Percentiles rank a stretch among this genome's conserved stretches.
phyloP scores from a whole-genome alignment of 2,113 vertebrate species.

The Elachura formosa region DNA sequence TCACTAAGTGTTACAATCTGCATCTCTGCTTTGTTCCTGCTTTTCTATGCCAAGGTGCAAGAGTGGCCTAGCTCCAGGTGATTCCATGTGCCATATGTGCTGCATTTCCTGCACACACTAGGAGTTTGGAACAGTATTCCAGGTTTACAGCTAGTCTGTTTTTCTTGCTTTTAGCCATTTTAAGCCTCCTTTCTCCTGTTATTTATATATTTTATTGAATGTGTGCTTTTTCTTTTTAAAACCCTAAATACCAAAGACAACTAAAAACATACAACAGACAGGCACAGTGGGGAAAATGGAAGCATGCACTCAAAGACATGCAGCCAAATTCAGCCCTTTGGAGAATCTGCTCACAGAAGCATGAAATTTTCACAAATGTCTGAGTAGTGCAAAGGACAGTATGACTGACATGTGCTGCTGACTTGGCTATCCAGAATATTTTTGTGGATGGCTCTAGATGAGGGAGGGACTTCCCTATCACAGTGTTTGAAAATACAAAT shows the following conservation, averaged over 20 bases:
- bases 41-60: conserved; percentile 8
- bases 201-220: conserved; percentile 44
- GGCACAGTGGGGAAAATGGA: not conserved
- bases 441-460: not conserved
- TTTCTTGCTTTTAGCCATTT: conserved; percentile 39
- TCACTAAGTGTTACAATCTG: not conserved
- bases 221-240: not conserved
- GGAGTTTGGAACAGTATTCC: not conserved
- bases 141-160: not conserved
- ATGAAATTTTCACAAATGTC: conserved; percentile 58
- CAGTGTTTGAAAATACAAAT: not conserved
- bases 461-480: not conserved
- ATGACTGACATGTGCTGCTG: not conserved
- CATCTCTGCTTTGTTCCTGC: not conserved
- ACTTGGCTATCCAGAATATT: not conserved
- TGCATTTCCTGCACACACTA: not conserved
- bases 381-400: not conserved
- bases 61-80: conserved; percentile 19
- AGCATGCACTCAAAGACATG: not conserved
- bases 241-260: not conserved
- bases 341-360: conserved; percentile 36
- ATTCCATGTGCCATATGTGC: not conserved
- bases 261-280: conserved; percentile 35
- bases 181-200: conserved; percentile 56
- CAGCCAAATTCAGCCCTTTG: not conserved